Evolutionary conservation across 2,888 invertebrate species (phyloP).

Genomic region (Timandra comae): DNA sequence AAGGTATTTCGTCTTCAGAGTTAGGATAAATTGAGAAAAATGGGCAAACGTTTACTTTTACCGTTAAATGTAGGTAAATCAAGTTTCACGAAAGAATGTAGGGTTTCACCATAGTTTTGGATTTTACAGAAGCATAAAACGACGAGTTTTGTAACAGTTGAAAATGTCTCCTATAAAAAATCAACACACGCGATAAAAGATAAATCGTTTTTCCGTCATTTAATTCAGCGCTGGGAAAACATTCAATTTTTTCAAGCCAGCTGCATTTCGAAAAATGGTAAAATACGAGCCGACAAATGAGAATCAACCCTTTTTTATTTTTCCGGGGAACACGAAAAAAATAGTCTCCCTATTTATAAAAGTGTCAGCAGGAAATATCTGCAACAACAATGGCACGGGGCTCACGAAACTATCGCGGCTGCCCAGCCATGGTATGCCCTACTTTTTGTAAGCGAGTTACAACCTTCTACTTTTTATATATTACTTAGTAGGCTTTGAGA

Average conservation of each 20-base stretch:
- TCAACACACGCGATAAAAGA: conserved; percentile 7
- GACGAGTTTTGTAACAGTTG: too few relatives aligned
- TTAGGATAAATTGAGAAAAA: too few relatives aligned
- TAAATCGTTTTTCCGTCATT: conserved; percentile 9
- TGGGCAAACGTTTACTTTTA: too few relatives aligned
- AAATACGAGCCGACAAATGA: conserved; percentile 9
- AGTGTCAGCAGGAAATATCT: conserved; percentile 14
- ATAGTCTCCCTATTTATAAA: conserved; percentile 12
- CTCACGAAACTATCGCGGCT: conserved; percentile 11
- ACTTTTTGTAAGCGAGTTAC: conserved; percentile 3
- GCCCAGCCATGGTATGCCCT: conserved; percentile 8
- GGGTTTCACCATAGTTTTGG: too few relatives aligned
- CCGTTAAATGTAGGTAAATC: too few relatives aligned
- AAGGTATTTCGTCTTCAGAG: too few relatives aligned
- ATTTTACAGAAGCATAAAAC: too few relatives aligned
- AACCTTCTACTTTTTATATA: neutral
- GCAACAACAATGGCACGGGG: conserved; percentile 9
- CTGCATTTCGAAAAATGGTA: conserved; percentile 7
- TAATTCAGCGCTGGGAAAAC: conserved; percentile 6
- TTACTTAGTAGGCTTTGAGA: neutral
- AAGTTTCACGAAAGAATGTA: too few relatives aligned
- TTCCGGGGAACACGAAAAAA: conserved; percentile 13
- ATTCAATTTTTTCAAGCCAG: conserved; percentile 10
- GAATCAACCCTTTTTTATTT: conserved; percentile 8
- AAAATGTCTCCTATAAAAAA: too few relatives aligned